Evolutionary conservation across 2,888 invertebrate genomes (phyloP), one percentile per base, ranked within the genome.

Genomic region (Harpalus rubripes): DNA sequence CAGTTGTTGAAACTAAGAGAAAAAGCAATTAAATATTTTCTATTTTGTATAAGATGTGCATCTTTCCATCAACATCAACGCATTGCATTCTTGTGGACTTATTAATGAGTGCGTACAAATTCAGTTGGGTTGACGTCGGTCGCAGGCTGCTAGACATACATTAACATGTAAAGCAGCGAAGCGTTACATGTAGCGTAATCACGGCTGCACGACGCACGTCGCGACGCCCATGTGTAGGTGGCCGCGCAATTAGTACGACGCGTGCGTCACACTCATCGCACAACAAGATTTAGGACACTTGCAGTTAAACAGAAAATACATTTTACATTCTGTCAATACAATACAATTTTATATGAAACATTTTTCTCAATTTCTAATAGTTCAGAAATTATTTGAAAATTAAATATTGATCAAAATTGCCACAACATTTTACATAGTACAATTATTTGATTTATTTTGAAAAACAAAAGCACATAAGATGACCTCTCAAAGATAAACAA

Each of bases 171-270:
- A 8, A 72, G 72, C 44, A 74, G 44, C 72, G 72, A 74, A 74
- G 72, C 72, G 44, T 74, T 18, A 3, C 72, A 15, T 74, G 44
- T 74, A 44, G 41, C 22, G 41, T 44, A 44, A 44, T 18, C 68
- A 68, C 15, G 68, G 15, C 32, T 4, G 32, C 32, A 32, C 32
- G 32, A 63, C 63, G 63, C 32, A 15, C 68, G 68, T 68, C 68
- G 39, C 32, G 68, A 68, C 68, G 68, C 72, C 72, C 8, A 12
- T 44, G 72, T 10, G 72, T 74, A 18, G 72, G 72, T 41, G 72
- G 72, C 18, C 18, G 12, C 26, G 72, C 41, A 74, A 74, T 74
- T 74, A 74, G 72, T 74, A 74, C 72, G 44, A 74, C 15, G 41
- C 26, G 72, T 74, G 72, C 72, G 72, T 74, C 72, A 74, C 12